Evolutionary conservation across 2,888 invertebrate species (phyloP).

Genomic region (Macaria liturata): DNA sequence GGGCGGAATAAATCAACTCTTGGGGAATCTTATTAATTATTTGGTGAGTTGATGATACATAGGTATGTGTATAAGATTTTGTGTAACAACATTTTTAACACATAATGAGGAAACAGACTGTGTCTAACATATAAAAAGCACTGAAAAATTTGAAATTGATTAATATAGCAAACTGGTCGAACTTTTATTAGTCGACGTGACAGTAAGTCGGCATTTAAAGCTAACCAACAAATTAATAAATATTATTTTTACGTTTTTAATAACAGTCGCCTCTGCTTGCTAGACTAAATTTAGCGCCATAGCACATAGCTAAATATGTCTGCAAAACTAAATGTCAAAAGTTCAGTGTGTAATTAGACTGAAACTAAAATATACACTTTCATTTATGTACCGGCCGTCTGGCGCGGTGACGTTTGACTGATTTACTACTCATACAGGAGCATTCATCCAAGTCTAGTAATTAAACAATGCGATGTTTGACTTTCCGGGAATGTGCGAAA

Average conservation of each 20-base stretch:
- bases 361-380: conserved; percentile 20
- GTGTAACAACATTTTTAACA: too few species aligned
- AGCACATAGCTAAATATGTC: conserved; percentile 12
- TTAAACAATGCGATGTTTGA: conserved; percentile 38
- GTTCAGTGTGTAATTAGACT: conserved; percentile 19
- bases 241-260: too few species aligned
- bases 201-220: too few species aligned
- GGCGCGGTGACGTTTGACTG: conserved; percentile 38
- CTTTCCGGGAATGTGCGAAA: conserved; percentile 28
- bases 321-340: conserved; percentile 12
- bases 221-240: too few species aligned
- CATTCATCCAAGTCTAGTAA: conserved; percentile 49
- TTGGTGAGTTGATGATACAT: too few species aligned
- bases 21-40: neutral
- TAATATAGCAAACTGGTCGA: too few species aligned
- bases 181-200: too few species aligned
- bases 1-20: conserved; percentile 25
- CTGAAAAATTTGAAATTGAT: too few species aligned
- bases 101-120: too few species aligned
- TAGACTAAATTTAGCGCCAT: neutral
- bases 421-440: conserved; percentile 40
- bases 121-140: too few species aligned
- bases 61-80: too few species aligned
- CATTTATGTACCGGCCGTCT: conserved; percentile 13
- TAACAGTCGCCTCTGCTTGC: neutral